phyloP scores from a whole-genome alignment of 2,888 invertebrate species.

The Dasysyrphus albostriatus region DNA sequence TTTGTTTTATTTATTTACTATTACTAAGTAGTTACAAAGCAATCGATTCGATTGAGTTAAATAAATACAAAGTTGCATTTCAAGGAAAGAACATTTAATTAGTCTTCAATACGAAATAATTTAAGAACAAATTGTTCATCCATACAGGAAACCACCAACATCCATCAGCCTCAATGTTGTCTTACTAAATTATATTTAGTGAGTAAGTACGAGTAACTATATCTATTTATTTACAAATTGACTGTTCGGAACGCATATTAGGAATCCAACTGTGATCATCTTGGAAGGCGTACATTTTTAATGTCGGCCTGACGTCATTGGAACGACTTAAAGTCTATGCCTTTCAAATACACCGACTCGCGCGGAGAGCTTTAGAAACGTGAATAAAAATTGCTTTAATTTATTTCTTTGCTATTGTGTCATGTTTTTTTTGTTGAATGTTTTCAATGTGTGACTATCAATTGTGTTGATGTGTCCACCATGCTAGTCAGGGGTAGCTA shows the following conservation, averaged over 20 bases:
- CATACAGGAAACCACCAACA: slow-evolving; percentile 59
- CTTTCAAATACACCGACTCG: slow-evolving; percentile 72
- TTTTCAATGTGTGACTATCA: slow-evolving; percentile 63
- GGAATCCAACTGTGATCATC: slow-evolving; percentile 71
- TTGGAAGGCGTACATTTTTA: slow-evolving; percentile 62
- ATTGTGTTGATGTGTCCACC: slow-evolving; percentile 62
- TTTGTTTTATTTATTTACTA: too few species aligned
- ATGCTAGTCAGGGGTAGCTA: slow-evolving; percentile 58
- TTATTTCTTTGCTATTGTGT: slow-evolving; percentile 69
- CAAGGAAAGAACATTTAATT: not conserved
- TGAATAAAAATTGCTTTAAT: slow-evolving; percentile 60
- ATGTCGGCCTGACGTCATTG: slow-evolving; percentile 66
- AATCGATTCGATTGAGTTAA: not conserved
- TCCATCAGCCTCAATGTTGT: slow-evolving; percentile 58
- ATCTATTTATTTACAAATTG: slow-evolving; percentile 48
- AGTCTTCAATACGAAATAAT: slow-evolving; percentile 1
- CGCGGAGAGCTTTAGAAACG: slow-evolving; percentile 43
- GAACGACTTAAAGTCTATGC: slow-evolving; percentile 70
- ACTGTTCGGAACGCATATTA: slow-evolving; percentile 56
- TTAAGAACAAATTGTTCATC: slow-evolving; percentile 55
- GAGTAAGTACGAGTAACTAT: too few species aligned
- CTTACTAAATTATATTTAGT: slow-evolving; percentile 55
- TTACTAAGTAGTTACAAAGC: too few species aligned
- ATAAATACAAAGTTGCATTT: not conserved
- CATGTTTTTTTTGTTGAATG: slow-evolving; percentile 39